Percentiles rank a stretch among this genome's conserved stretches.
phyloP scores from a whole-genome alignment of 2,113 vertebrate species.

The Oncorhynchus mykiss region DNA sequence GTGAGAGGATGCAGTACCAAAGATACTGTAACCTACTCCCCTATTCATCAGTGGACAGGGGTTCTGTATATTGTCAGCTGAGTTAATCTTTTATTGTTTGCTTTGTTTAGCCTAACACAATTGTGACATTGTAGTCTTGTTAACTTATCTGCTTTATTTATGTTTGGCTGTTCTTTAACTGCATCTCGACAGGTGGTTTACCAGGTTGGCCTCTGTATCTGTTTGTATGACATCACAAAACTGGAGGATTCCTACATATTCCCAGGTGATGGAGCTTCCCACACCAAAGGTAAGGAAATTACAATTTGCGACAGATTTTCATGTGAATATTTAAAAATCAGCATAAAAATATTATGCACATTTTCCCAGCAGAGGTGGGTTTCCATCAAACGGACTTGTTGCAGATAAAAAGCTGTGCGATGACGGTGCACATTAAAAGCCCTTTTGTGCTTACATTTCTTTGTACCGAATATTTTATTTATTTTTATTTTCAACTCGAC shows the following conservation, averaged over 20 bases:
- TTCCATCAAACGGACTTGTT: no score
- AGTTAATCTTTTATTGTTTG: background rate
- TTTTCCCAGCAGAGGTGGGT: background rate
- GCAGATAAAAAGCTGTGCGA: no score
- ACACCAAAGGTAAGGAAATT: slow-evolving; percentile 86
- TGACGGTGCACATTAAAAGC: no score
- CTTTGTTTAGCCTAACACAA: background rate
- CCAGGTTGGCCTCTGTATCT: slow-evolving; percentile 93
- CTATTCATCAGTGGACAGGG: background rate
- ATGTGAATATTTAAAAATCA: no score
- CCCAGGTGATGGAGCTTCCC: slow-evolving; percentile 92
- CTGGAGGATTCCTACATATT: slow-evolving; percentile 96
- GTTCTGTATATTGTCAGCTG: background rate
- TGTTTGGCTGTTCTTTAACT: background rate
- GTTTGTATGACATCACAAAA: slow-evolving; percentile 92
- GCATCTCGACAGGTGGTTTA: slow-evolving; percentile 82
- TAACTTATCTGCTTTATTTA: background rate
- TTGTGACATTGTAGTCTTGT: background rate
- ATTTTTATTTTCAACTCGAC: no score
- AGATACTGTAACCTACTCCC: no score
- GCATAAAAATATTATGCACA: no score
- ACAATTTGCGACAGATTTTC: background rate
- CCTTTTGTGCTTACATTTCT: no score
- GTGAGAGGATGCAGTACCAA: slow-evolving; percentile 47
- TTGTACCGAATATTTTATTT: no score